Base-by-base conservation (phyloP, 2,113 vertebrate genomes). In the Callochromis pleurospilus region DNA sequence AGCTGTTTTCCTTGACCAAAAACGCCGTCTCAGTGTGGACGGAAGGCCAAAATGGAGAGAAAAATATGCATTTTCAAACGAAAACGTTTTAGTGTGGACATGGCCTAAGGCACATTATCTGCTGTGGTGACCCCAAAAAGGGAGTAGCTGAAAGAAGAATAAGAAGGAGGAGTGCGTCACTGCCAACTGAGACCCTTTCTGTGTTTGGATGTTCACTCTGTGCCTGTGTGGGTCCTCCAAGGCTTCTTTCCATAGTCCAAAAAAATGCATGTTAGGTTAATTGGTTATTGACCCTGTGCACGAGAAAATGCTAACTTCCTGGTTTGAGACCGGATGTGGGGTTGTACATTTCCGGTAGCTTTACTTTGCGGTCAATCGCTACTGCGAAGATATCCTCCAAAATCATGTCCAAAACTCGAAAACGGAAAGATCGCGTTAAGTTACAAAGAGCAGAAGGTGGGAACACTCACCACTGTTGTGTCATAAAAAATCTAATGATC, bases 11-110 rank as follows among this genome's bases (percentile, higher is more conserved):
- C 29, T 60, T 60, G 29, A 60, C 29, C 56, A 19, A 60, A 60
- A 60, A 19, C 2, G 29, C 3, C 1, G 0, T 33, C 56, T 33
- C 9, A 60, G 15, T 19, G 0, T 60, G 56, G 7, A 58, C 0
- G 3, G 2, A 33, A 60, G 29, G 29, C 29, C 15, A 60, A 60
- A 60, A 60, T 0, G 5, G 55, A 58, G 26, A 9, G 13, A 58
- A 31, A 58, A 55, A 15, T 1, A 29, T 2, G 55, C 1, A 2
- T 31, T 58, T 58, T 58, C 8, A 60, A 60, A 60, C 0, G 3
- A 60, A 33, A 60, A 19, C 3, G 2, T 60, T 19, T 60, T 60
- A 60, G 29, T 19, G 29, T 60, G 29, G 2, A 60, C 56, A 60
- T 33, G 56, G 5, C 56, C 9, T 26, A 24, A 45, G 68, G 40